Conservation (phyloP, 2,113 vertebrate species). For the Oenanthe oenanthe region DNA sequence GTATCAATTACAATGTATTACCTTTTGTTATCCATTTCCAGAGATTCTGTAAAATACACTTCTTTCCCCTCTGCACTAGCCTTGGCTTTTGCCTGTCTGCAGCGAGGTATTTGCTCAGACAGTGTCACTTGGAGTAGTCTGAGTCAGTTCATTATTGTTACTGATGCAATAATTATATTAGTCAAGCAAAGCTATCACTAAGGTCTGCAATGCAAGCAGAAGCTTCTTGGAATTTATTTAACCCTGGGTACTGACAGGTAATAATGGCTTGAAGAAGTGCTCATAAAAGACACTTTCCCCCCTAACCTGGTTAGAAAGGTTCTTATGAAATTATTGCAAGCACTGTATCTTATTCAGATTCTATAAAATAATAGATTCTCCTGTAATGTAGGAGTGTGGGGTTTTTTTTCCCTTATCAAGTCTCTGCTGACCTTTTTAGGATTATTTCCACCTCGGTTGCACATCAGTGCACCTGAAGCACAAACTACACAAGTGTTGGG, state of each 20-base stretch:
- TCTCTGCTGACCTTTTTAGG: neutral
- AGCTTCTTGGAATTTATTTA: neutral
- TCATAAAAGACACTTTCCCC: neutral
- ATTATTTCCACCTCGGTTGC: neutral
- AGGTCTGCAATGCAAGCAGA: neutral
- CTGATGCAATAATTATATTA: neutral
- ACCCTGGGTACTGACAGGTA: neutral
- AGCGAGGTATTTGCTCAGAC: neutral
- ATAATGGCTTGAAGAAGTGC: slow-evolving; percentile 22
- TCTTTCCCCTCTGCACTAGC: neutral
- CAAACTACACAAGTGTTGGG: neutral
- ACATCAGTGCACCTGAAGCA: neutral
- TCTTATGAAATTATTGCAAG: neutral
- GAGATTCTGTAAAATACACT: neutral
- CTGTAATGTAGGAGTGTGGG: neutral
- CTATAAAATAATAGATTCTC: neutral
- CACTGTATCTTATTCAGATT: neutral
- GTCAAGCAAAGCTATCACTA: neutral
- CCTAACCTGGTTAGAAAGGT: neutral
- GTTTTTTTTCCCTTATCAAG: neutral
- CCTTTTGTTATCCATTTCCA: neutral
- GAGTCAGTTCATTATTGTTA: neutral
- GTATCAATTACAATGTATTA: neutral
- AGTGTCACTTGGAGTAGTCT: neutral
- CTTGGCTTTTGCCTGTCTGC: neutral